Base-by-base conservation (phyloP, 2,113 vertebrate species). In the Xiphorhynchus elegans region DNA sequence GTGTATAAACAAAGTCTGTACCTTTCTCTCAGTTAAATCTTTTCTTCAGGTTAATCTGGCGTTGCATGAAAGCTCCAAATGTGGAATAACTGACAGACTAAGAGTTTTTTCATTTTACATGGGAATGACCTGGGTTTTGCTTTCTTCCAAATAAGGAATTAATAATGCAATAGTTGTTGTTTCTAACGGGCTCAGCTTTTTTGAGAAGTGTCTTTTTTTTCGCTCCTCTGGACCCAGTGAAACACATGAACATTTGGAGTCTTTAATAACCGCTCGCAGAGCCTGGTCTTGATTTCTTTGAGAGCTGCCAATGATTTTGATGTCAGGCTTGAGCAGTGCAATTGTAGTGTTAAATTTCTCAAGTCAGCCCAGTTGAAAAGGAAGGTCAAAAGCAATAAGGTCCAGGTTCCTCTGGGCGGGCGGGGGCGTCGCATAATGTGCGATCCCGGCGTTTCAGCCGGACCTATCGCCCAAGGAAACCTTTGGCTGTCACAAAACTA, bases 341-440 rank as follows among this genome's bases (percentile, higher is more conserved):
- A 75, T 8, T 2, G 89, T 1, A 73, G 96, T 59, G 73, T 95
- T 88, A 7, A 37, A 84, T 95, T 95, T 58, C 91, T 93, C 18
- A 0, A 96, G 95, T 72, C 94, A 80, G 88, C 55, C 23, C 83
- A 14, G 77, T 78, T 94, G 94, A 93, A 93, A 95, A 92, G 92
- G 79, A 47, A 96, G 95, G 96, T 96, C 96, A 94, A n/a, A 89
- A 94, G 95, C 96, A 97, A 95, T 95, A 95, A 96, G 10, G 93
- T 46, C 85, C 70, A 1, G 93, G 90, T 56, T 94, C 67, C 94
- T 74, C 17, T 26, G 79, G 94, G 81, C 23, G 13, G 91, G 62
- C 1, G 44, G 88, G 62, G 84, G 82, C 9, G 60, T 2, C 9
- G 84, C 89, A 40, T 63, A 26, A 76, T 52, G 70, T 84, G 79